Evolutionary conservation across 2,888 invertebrate species (phyloP).

Genomic region (Hyposoter didymator): DNA sequence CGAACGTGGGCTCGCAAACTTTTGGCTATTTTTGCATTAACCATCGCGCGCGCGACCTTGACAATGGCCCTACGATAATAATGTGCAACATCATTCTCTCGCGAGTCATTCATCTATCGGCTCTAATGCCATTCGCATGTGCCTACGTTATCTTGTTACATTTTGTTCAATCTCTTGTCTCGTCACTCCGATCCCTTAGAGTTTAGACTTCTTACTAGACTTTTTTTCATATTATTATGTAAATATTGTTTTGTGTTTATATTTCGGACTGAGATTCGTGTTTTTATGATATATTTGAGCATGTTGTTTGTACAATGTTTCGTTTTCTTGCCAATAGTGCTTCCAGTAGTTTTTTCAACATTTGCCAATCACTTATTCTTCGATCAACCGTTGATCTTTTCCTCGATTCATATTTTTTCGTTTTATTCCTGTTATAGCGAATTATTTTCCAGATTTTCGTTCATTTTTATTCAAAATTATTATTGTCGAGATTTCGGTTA

Average conservation of each 20-base stretch:
- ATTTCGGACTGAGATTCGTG: constrained; percentile 30
- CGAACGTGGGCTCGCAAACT: background rate
- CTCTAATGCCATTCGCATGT: constrained; percentile 56
- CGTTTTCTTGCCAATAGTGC: constrained; percentile 33
- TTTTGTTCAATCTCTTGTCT: constrained; percentile 31
- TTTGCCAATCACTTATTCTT: constrained; percentile 14
- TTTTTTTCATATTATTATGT: constrained; percentile 18
- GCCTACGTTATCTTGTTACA: constrained; percentile 36
- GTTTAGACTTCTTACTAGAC: constrained; percentile 29
- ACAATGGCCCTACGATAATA: constrained; percentile 30
- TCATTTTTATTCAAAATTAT: background rate
- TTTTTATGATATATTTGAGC: constrained; percentile 42
- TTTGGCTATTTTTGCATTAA: constrained; percentile 12
- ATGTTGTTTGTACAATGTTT: constrained; percentile 53
- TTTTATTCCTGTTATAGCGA: background rate
- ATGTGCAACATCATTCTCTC: constrained; percentile 51
- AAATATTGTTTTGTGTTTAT: constrained; percentile 19
- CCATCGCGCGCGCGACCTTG: constrained; percentile 27
- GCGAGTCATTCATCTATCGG: constrained; percentile 39
- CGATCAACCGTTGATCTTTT: background rate
- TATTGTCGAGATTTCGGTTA: background rate
- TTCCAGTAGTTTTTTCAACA: constrained; percentile 35
- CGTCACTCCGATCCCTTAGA: constrained; percentile 31
- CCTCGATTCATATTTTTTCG: background rate
- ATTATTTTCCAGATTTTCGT: background rate